Conservation (phyloP, 1,140 invertebrate species). For the Caerostris extrusa region DNA sequence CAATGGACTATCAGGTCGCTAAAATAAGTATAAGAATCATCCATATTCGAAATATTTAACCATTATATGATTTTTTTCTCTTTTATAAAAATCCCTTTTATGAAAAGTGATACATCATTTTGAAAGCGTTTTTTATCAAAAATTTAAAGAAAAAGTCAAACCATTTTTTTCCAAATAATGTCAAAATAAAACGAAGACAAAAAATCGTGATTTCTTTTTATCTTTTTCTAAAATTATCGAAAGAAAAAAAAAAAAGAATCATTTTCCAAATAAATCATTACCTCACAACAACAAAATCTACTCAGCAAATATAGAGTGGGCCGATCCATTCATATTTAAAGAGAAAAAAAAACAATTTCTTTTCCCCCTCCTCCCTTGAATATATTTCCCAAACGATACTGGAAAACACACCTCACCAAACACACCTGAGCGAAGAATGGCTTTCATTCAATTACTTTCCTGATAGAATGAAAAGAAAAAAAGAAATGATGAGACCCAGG, state of each 20-base stretch:
- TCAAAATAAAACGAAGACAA: not conserved
- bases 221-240: not conserved
- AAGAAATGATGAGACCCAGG: no score
- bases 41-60: no score
- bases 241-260: not conserved
- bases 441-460: slow-evolving; percentile 46
- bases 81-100: no score
- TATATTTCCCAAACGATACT: not conserved
- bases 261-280: not conserved
- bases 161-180: no score
- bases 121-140: no score
- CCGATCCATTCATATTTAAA: not conserved
- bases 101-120: no score
- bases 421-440: not conserved
- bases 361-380: not conserved
- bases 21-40: no score
- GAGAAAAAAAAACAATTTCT: not conserved
- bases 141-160: no score
- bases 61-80: no score
- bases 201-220: not conserved
- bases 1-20: no score
- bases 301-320: not conserved
- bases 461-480: not conserved
- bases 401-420: not conserved
- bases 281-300: not conserved